phyloP scores from a whole-genome alignment of 2,888 invertebrate species.

The Ashinkailepas kermadecensis region DNA sequence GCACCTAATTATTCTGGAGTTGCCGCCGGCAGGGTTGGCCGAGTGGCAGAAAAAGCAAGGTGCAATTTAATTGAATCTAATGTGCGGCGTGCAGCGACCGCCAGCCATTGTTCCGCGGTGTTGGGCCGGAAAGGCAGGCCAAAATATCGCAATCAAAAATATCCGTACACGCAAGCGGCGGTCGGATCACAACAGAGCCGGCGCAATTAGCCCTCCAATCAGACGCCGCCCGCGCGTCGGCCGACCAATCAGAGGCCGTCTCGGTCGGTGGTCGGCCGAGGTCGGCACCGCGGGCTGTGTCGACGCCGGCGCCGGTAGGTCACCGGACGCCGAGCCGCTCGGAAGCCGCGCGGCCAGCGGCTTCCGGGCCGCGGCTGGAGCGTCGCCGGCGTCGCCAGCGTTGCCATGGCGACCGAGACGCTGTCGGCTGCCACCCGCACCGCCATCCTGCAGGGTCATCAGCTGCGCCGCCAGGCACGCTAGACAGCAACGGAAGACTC shows the following conservation, averaged over 20 bases:
- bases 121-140: neutral
- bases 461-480: no score
- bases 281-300: neutral
- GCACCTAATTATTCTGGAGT: no score
- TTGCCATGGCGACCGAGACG: neutral
- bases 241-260: neutral
- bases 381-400: neutral
- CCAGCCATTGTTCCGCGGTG: neutral
- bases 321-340: neutral
- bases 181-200: neutral
- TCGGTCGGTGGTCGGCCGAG: neutral
- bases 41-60: neutral
- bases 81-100: neutral
- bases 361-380: neutral
- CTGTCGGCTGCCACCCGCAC: no score
- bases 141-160: constrained; percentile 14
- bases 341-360: neutral
- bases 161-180: neutral
- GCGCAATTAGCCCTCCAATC: neutral
- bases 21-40: neutral
- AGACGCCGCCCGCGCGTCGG: neutral
- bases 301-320: no score
- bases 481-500: no score
- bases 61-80: constrained; percentile 9
- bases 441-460: no score